Evolutionary conservation across 2,113 vertebrate genomes (phyloP).

Genomic region (Orthonyx spaldingii): DNA sequence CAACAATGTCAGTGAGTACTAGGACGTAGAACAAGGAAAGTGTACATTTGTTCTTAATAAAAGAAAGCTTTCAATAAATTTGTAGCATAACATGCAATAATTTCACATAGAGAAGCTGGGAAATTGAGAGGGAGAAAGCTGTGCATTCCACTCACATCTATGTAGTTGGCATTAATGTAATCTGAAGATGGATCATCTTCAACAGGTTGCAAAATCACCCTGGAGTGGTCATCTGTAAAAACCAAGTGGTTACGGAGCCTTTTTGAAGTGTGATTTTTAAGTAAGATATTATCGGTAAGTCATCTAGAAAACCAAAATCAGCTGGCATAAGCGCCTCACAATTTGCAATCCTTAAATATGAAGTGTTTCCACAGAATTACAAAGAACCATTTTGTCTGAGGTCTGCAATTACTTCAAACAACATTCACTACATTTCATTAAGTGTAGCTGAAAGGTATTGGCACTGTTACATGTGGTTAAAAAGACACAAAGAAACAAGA

Average conservation of each 20-base stretch:
- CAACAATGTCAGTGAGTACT: slow-evolving; percentile 92
- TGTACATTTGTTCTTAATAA: slow-evolving; percentile 83
- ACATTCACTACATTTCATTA: neutral
- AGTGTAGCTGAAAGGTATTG: neutral
- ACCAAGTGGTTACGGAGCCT: slow-evolving; percentile 34
- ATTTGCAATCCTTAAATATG: neutral
- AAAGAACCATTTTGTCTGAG: neutral
- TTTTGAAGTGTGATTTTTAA: slow-evolving; percentile 3
- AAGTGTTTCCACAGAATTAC: neutral
- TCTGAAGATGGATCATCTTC: slow-evolving; percentile 98
- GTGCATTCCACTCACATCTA: slow-evolving; percentile 94
- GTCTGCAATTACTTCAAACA: neutral
- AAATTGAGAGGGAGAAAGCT: slow-evolving; percentile 63
- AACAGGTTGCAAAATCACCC: slow-evolving; percentile 97
- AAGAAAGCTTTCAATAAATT: slow-evolving; percentile 78
- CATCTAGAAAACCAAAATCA: neutral
- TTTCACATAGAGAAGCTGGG: slow-evolving; percentile 79
- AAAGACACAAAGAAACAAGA: neutral
- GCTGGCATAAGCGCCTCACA: neutral
- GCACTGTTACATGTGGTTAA: neutral
- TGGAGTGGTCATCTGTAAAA: slow-evolving; percentile 94
- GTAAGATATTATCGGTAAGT: neutral
- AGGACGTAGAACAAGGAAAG: slow-evolving; percentile 85
- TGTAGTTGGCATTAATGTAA: slow-evolving; percentile 99
- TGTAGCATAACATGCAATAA: slow-evolving; percentile 80